Conservation (phyloP, 2,888 invertebrate species). For the Phyllotreta striolata region DNA sequence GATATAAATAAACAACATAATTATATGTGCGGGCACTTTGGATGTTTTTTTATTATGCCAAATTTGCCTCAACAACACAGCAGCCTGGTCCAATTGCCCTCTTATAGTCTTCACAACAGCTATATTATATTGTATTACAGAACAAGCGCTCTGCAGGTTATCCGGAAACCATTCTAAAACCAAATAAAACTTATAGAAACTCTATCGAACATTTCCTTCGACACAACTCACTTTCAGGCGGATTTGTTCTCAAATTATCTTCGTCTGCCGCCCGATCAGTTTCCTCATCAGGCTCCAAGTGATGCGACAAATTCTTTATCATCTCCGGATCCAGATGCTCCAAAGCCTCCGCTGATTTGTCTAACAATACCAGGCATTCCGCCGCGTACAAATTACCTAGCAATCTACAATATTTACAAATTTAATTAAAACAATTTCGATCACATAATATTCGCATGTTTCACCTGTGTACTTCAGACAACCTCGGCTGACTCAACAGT, state of each 20-base stretch:
- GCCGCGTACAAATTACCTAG: constrained; percentile 90
- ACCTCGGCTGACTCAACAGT: constrained; percentile 74
- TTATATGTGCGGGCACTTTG: constrained; percentile 69
- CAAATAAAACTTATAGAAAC: not conserved
- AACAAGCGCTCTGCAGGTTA: constrained; percentile 70
- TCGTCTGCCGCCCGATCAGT: constrained; percentile 64
- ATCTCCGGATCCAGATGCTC: constrained; percentile 82
- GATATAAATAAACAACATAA: constrained; percentile 71
- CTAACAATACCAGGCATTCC: constrained; percentile 83
- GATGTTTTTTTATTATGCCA: constrained; percentile 64
- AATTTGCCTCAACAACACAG: constrained; percentile 60
- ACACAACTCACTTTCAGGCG: constrained; percentile 54
- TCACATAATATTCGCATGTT: constrained; percentile 24
- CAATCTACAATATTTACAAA: constrained; percentile 64
- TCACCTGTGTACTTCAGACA: constrained; percentile 76
- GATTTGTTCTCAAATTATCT: constrained; percentile 54
- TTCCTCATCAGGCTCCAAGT: constrained; percentile 62
- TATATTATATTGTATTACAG: constrained; percentile 80
- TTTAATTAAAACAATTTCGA: constrained; percentile 1
- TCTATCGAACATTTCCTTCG: not conserved
- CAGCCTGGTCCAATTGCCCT: constrained; percentile 75
- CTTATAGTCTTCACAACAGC: constrained; percentile 78
- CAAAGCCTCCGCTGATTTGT: constrained; percentile 83
- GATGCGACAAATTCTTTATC: constrained; percentile 66
- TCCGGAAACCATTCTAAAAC: constrained; percentile 69